Evolutionary conservation across 2,113 vertebrate genomes (phyloP), one percentile per base, ranked within the genome.

Genomic region (Takifugu bimaculatus): DNA sequence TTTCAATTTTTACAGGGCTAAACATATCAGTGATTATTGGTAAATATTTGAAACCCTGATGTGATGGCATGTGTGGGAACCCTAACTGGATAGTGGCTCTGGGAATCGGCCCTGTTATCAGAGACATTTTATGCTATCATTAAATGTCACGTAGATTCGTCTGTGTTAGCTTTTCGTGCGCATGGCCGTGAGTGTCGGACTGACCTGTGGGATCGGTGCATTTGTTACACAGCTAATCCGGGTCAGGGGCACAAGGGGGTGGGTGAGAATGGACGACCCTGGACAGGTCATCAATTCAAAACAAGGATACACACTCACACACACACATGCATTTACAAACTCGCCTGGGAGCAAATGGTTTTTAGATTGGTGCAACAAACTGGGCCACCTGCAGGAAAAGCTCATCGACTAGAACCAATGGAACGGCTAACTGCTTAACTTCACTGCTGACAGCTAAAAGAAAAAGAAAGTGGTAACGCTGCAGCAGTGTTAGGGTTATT

Each of bases 271-370:
- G n/a, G 9, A 28, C 26, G 50, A 54, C 2, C 26, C 58, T 57
- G 26, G 58, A 52, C 49, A 55, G 20, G 28, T 52, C 3, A 20
- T 77, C 53, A 65, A 65, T 72, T 61, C 10, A 32, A 66, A 25
- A 32, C 50, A 58, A 65, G 68, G 26, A 48, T 15, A 45, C 45
- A 48, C 45, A 48, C 45, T 15, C 45, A 48, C 45, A n/a, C 45
- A 48, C 15, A n/a, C 15, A 48, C 15, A n/a, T n/a, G 29, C 1
- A 3, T 0, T 26, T 63, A 55, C 5, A 29, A 9, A 13, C 59
- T 51, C 28, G 26, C 43, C 26, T 50, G 54, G 27, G 10, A n/a
- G 13, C 45, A 39, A 39, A 39, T 39, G 35, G 35, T 39, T 39
- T 39, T 39, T 39, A 39, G 35, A 39, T 39, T 39, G 35, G 7